phyloP scores from a whole-genome alignment of 2,113 vertebrate species.

The Muntiacus muntjak region DNA sequence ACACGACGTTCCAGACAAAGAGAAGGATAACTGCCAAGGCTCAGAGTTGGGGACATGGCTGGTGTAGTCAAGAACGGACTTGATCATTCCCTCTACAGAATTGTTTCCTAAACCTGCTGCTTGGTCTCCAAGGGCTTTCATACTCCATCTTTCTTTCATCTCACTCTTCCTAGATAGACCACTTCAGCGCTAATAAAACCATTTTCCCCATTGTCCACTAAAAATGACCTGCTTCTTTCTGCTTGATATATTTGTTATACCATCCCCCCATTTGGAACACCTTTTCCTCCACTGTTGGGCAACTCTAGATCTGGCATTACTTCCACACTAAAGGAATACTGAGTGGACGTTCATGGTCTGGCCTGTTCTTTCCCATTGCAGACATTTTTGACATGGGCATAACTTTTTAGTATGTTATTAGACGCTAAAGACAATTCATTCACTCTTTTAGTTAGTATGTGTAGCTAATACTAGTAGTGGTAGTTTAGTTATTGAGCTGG shows the following conservation, averaged over 20 bases:
- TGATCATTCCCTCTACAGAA: not conserved
- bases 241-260: not conserved
- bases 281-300: not conserved
- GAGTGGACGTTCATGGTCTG: not conserved
- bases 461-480: not conserved
- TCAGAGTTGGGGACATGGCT: not conserved
- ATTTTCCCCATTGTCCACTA: not conserved
- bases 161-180: not conserved
- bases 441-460: not conserved
- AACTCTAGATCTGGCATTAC: not conserved
- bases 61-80: not conserved
- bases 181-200: not conserved
- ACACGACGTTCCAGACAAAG: not conserved
- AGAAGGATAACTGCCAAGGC: not conserved
- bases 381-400: not conserved
- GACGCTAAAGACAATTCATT: not conserved
- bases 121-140: not conserved
- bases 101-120: not conserved
- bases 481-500: not conserved
- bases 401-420: not conserved
- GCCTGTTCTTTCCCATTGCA: not conserved
- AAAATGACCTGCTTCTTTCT: not conserved
- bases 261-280: not conserved
- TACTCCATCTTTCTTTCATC: not conserved
- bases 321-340: not conserved